Percentiles rank a stretch among this genome's conserved stretches.
These are phyloP conservation scores for Euzophera pinguis DNA, from an alignment of 2,888 invertebrate species.

Conservation along the genomic window DNA sequence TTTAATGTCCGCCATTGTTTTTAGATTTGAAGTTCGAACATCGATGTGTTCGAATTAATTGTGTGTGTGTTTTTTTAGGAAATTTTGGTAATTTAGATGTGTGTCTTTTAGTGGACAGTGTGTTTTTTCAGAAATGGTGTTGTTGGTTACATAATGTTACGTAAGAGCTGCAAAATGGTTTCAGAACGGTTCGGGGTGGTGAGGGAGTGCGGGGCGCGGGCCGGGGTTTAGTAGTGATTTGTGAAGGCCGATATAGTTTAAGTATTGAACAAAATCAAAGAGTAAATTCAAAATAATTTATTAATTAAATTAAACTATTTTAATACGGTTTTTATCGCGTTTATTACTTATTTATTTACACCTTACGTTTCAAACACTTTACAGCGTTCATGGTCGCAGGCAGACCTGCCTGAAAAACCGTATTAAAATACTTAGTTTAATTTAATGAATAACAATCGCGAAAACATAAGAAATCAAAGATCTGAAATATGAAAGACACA, in stretches of 20 bases:
- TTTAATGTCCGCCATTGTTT: constrained; percentile 39
- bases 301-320: no score
- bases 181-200: neutral
- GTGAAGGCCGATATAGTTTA: neutral
- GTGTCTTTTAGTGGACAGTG: constrained; percentile 22
- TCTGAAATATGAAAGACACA: no score
- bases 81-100: constrained; percentile 20
- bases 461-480: no score
- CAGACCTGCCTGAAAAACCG: no score
- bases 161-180: constrained; percentile 1
- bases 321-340: no score
- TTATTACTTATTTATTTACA: no score
- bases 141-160: constrained; percentile 9
- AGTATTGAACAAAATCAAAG: neutral
- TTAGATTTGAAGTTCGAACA: constrained; percentile 29
- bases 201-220: neutral
- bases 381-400: no score
- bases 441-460: no score
- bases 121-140: constrained; percentile 20
- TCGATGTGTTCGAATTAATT: constrained; percentile 16
- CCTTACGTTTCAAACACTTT: no score
- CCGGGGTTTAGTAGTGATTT: neutral
- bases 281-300: no score
- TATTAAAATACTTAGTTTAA: no score
- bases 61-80: constrained; percentile 21